These are phyloP conservation scores for Rhabdomys dilectus DNA, from an alignment of 2,113 vertebrate species.

Conservation along the genomic window DNA sequence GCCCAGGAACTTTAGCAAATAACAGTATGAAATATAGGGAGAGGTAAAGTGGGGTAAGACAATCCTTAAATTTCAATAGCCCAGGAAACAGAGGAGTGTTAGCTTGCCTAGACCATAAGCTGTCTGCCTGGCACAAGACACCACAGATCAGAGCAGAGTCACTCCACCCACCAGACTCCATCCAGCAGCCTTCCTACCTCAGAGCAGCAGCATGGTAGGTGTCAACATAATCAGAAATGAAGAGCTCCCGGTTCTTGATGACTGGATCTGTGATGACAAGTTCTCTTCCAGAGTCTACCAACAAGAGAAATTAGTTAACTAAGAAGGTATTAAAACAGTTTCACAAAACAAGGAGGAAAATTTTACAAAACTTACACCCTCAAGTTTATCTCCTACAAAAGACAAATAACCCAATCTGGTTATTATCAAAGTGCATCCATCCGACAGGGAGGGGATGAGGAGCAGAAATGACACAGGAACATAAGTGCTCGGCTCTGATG, in stretches of 20 bases:
- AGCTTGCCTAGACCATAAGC: too few relatives aligned
- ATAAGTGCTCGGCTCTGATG: background rate
- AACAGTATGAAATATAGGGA: background rate
- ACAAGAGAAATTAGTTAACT: conserved; percentile 25
- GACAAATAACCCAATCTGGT: conserved; percentile 11
- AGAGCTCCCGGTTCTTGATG: conserved; percentile 98
- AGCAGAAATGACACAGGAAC: background rate
- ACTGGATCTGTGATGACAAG: conserved; percentile 98
- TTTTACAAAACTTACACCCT: background rate
- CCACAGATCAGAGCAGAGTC: background rate
- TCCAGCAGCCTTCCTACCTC: conserved; percentile 86
- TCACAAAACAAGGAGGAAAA: conserved; percentile 45
- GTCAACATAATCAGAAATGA: conserved; percentile 99
- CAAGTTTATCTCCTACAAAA: background rate
- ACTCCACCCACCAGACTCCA: too few relatives aligned
- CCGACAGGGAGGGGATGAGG: background rate
- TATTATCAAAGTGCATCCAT: background rate
- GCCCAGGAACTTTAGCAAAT: background rate
- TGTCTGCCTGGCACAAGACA: background rate
- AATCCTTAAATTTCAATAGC: background rate
- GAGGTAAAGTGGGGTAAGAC: background rate
- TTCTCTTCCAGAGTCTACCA: conserved; percentile 96
- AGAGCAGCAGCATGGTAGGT: conserved; percentile 99
- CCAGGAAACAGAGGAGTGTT: background rate
- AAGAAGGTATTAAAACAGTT: conserved; percentile 29